Conservation (phyloP, 2,797 vertebrate genomes). For the Pitangus sulphuratus region DNA sequence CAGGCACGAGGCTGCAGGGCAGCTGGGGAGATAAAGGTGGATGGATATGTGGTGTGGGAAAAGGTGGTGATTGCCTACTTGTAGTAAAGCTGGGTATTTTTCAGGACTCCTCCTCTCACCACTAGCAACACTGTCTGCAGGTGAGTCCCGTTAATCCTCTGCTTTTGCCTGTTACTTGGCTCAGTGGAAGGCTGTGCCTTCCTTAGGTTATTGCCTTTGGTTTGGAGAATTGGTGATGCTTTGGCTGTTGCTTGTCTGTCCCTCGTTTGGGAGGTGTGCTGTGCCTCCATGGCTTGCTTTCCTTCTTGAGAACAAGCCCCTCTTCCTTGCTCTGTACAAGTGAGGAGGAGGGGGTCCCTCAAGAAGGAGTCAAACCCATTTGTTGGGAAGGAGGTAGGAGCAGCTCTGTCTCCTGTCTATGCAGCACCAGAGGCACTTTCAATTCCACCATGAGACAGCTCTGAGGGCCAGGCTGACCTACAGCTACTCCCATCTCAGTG, state of each 20-base stretch:
- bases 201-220: fast-evolving
- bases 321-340: neutral
- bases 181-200: fast-evolving
- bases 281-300: neutral
- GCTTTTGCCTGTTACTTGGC: neutral
- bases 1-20: neutral
- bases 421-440: neutral
- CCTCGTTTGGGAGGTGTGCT: fast-evolving
- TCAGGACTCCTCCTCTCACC: neutral
- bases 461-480: neutral
- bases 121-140: neutral
- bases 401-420: neutral
- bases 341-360: neutral
- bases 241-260: neutral
- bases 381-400: neutral
- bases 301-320: neutral
- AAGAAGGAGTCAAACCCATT: neutral
- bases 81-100: neutral
- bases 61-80: neutral
- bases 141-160: neutral
- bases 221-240: fast-evolving
- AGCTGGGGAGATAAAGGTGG: neutral
- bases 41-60: fast-evolving
- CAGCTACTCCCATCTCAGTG: neutral
- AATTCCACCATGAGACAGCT: fast-evolving